Evolutionary conservation across 2,113 vertebrate genomes (phyloP), one percentile per base, ranked within the genome.

Genomic region (Pitta sordida): DNA sequence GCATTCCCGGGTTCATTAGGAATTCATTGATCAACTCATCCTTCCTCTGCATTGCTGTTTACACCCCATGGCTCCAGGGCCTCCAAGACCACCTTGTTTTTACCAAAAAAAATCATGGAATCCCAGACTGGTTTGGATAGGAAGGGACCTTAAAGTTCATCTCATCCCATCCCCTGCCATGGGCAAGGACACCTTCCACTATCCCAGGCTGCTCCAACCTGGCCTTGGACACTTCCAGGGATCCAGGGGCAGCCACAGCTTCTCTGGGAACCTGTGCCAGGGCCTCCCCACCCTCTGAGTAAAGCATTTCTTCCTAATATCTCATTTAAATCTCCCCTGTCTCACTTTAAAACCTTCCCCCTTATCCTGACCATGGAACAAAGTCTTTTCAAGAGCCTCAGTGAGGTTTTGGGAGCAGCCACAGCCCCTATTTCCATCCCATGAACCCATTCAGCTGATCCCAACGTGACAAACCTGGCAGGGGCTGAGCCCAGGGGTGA

Each of bases 61-160:
- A 43, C 16, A 23, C 13, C 14, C 46, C 6, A 2, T 0, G 0
- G 51, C 55, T 53, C 44, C 11, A 5, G 24, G 55, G 8, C 11
- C 52, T 46, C 15, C 13, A 13, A 24, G 32, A 43, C 4, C 3
- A 13, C 16, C 8, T 1, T 3, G 14, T 36, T 75, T 79, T n/a
- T 20, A 36, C 9, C 4, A 3, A 22, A 53, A 48, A 55, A 24
- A 39, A 37, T 32, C 30, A 53, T 7, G 18, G 53, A 55, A n/a
- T 13, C 30, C 11, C 49, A 55, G 53, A 55, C 53, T 55, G 19
- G 53, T 8, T 55, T 55, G 19, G 30, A 19, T 21, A n/a, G 53
- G 30, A 5, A 32, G 18, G 30, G 52, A 55, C 52, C 30, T 55
- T 32, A 20, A 32, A 55, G 18, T 7, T 15, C 52, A 21, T 55